Evolutionary conservation across 1,140 invertebrate species (phyloP).

Genomic region (Drosophila simulans): DNA sequence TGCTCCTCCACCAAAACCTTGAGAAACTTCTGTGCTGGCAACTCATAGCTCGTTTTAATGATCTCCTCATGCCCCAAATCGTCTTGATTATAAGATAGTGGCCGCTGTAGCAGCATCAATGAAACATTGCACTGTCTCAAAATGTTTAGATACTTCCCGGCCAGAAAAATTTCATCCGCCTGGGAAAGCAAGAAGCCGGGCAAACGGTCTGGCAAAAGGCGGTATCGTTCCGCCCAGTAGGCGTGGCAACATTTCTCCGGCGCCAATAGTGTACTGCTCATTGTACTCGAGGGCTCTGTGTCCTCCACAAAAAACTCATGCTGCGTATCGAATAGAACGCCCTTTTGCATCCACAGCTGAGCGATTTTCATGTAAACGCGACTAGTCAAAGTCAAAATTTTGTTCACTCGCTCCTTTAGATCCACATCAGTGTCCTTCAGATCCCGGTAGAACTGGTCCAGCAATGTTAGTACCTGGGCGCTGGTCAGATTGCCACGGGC

Average conservation of each 20-base stretch:
- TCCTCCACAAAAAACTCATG: slow-evolving; percentile 66
- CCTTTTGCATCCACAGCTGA: slow-evolving; percentile 68
- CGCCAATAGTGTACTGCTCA: slow-evolving; percentile 54
- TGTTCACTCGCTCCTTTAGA: slow-evolving; percentile 10
- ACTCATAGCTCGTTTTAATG: slow-evolving; percentile 46
- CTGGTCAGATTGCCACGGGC: slow-evolving; percentile 24
- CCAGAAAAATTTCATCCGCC: slow-evolving; percentile 36
- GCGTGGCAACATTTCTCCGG: slow-evolving; percentile 58
- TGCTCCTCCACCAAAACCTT: slow-evolving; percentile 33
- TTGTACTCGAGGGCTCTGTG: slow-evolving; percentile 19
- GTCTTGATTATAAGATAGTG: slow-evolving; percentile 30
- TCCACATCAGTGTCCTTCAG: slow-evolving; percentile 17
- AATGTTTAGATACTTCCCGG: slow-evolving; percentile 68
- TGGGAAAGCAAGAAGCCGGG: slow-evolving; percentile 44
- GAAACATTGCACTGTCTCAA: slow-evolving; percentile 60
- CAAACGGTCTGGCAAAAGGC: slow-evolving; percentile 29
- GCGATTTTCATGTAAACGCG: slow-evolving; percentile 70
- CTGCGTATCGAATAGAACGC: slow-evolving; percentile 48
- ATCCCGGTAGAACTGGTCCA: slow-evolving; percentile 33
- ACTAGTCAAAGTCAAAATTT: slow-evolving; percentile 24
- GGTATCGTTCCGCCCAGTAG: slow-evolving; percentile 57
- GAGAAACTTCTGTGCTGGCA: slow-evolving; percentile 55
- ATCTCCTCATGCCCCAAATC: slow-evolving; percentile 21
- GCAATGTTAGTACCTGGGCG: slow-evolving; percentile 46
- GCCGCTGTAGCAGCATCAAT: slow-evolving; percentile 45